A percentile compares a stretch with the other conserved stretches of the same genome.
Conservation (phyloP, 2,888 invertebrate genomes). For the Cylindroiulus punctatus region DNA sequence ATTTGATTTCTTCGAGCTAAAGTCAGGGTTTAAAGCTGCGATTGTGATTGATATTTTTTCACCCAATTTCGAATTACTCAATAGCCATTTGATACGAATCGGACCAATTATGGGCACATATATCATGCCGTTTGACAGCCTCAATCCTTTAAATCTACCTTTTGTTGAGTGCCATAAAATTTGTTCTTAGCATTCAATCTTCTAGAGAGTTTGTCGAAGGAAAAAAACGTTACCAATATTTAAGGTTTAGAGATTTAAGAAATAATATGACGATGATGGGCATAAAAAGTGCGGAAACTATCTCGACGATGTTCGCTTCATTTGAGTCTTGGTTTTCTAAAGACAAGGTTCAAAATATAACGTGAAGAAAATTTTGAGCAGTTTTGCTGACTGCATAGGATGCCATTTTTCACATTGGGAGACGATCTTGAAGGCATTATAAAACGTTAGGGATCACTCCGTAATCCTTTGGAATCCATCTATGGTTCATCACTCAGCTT, state of each 20-base stretch:
- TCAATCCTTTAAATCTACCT: conserved; percentile 31
- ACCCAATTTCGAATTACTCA: not conserved
- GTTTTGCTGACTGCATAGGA: conserved; percentile 33
- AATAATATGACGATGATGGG: conserved; percentile 48
- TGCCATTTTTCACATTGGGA: conserved; percentile 50
- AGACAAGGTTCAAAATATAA: conserved; percentile 15
- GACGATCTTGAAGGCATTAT: conserved; percentile 35
- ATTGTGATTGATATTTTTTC: conserved; percentile 33
- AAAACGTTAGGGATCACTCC: conserved; percentile 48
- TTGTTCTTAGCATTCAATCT: conserved; percentile 21
- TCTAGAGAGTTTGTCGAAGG: not conserved
- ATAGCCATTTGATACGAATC: not conserved
- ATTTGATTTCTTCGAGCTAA: not conserved
- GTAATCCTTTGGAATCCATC: conserved; percentile 50
- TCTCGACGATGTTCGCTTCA: not conserved
- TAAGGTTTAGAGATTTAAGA: conserved; percentile 45
- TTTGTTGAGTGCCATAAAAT: conserved; percentile 38
- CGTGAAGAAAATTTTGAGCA: conserved; percentile 47
- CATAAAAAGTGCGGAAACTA: conserved; percentile 29
- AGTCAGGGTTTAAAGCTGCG: conserved; percentile 9
- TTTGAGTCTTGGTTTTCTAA: not conserved
- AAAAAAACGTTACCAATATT: conserved; percentile 29
- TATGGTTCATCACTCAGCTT: conserved; percentile 50
- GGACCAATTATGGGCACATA: conserved; percentile 31
- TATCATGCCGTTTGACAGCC: not conserved